These are phyloP conservation scores for Chironomus striatipennis DNA, from an alignment of 1,140 invertebrate species.

Conservation along the genomic window DNA sequence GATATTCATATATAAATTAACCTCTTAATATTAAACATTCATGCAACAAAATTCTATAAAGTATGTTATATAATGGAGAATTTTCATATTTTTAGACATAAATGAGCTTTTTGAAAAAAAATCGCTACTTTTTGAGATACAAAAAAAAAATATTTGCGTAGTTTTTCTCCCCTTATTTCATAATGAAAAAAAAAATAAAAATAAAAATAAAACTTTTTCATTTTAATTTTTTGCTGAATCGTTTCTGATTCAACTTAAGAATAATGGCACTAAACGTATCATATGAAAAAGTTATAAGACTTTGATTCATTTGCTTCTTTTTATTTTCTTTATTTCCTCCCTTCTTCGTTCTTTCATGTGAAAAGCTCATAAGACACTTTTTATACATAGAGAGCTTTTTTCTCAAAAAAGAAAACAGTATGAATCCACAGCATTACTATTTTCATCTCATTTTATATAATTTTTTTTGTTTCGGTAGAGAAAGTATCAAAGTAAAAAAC, in stretches of 20 bases:
- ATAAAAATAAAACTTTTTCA: neutral
- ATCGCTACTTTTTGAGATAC: neutral
- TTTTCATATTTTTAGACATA: constrained; percentile 14
- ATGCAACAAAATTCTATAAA: too few species aligned
- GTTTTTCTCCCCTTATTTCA: neutral
- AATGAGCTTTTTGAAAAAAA: neutral
- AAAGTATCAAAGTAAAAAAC: too few species aligned
- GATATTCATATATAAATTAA: too few species aligned
- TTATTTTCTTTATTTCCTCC: too few species aligned
- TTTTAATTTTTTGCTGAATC: constrained; percentile 10
- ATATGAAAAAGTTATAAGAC: neutral
- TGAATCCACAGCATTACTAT: too few species aligned
- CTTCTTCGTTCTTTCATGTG: too few species aligned
- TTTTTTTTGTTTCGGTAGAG: too few species aligned
- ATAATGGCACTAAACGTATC: neutral
- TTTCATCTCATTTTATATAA: too few species aligned
- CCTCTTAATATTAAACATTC: too few species aligned
- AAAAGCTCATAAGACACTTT: too few species aligned
- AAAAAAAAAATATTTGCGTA: neutral
- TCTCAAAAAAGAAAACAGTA: too few species aligned
- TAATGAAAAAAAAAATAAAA: neutral
- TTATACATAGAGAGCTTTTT: too few species aligned
- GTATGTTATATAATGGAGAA: neutral
- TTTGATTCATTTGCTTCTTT: neutral
- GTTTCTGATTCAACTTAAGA: neutral